Evolutionary conservation across 2,888 invertebrate genomes (phyloP).

Genomic region (Panorpa germanica): DNA sequence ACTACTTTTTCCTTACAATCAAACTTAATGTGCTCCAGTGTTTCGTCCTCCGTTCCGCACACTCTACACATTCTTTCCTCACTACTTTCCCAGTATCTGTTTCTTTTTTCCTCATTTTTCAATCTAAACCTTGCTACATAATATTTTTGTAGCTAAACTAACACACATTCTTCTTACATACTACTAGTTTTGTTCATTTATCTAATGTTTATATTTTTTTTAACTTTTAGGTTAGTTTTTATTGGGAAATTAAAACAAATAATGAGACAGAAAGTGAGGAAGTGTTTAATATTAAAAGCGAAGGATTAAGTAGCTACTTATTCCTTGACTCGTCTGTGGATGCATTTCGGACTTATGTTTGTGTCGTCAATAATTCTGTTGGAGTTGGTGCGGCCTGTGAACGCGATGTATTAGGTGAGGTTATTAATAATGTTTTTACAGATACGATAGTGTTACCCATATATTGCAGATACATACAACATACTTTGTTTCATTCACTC

Average conservation of each 20-base stretch:
- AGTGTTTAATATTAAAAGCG: slow-evolving; percentile 26
- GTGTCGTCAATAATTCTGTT: slow-evolving; percentile 69
- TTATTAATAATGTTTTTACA: too few species aligned
- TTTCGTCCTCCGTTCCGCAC: too few species aligned
- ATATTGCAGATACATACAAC: too few species aligned
- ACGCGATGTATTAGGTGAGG: slow-evolving; percentile 47
- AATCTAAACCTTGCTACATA: too few species aligned
- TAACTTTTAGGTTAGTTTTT: slow-evolving; percentile 39
- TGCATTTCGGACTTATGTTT: slow-evolving; percentile 58
- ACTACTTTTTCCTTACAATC: too few species aligned
- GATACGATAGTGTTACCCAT: too few species aligned
- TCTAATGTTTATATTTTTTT: slow-evolving; percentile 11
- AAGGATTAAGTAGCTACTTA: slow-evolving; percentile 31
- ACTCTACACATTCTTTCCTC: too few species aligned
- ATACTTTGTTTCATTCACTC: not conserved
- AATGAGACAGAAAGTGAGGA: slow-evolving; percentile 54
- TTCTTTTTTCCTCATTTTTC: too few species aligned
- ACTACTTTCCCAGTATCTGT: too few species aligned
- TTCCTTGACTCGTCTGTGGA: slow-evolving; percentile 38
- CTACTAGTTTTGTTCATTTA: slow-evolving; percentile 8
- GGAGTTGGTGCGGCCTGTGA: slow-evolving; percentile 46
- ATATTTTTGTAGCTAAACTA: too few species aligned
- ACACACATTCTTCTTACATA: too few species aligned
- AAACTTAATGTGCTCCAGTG: too few species aligned
- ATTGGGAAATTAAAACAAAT: slow-evolving; percentile 69